Evolutionary conservation across 2,888 invertebrate genomes (phyloP).

Genomic region (Limnephilus lunatus): DNA sequence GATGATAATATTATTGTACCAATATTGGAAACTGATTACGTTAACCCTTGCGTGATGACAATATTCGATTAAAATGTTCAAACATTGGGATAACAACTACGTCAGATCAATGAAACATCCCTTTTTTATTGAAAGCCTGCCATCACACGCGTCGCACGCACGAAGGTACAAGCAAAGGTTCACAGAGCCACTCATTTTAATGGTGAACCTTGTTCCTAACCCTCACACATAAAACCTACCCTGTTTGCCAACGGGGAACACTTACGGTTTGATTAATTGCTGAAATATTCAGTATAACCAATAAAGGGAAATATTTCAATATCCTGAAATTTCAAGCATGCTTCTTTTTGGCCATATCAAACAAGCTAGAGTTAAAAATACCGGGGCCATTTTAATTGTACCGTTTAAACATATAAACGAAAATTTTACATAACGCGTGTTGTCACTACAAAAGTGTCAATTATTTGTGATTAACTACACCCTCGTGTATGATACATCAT

Average conservation of each 20-base stretch:
- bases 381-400: background rate
- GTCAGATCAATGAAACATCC: conserved; percentile 7
- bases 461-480: background rate
- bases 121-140: conserved; percentile 37
- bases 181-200: conserved; percentile 24
- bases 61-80: conserved; percentile 41
- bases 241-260: conserved; percentile 36
- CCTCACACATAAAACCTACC: conserved; percentile 32
- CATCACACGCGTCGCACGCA: background rate
- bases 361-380: background rate
- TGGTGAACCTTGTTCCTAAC: conserved; percentile 32
- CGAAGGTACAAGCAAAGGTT: background rate
- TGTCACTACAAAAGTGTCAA: background rate
- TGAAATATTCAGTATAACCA: conserved; percentile 31
- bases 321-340: background rate
- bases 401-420: background rate
- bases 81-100: conserved; percentile 11
- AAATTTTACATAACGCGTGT: background rate
- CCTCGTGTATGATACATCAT: background rate
- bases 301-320: conserved; percentile 32
- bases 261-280: conserved; percentile 44
- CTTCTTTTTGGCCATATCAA: background rate
- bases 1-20: conserved; percentile 29
- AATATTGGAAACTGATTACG: conserved; percentile 14
- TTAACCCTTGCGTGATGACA: conserved; percentile 14